A percentile compares a stretch with the other conserved stretches of the same genome.
Evolutionary conservation across 2,113 vertebrate species (phyloP).

Genomic region (Ailurus styani): DNA sequence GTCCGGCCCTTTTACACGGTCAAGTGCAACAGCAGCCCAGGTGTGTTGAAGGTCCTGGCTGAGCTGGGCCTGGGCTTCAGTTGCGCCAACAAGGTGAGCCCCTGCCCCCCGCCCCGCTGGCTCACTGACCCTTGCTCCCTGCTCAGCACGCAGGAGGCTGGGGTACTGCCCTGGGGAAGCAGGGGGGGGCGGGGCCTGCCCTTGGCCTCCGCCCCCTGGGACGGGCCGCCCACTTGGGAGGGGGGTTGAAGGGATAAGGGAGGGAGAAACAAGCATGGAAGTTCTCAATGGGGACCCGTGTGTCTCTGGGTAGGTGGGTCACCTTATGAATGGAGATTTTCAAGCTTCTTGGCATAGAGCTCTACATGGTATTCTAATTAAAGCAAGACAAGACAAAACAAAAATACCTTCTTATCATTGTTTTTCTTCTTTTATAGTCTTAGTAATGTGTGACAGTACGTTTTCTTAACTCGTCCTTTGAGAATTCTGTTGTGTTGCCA

Average conservation of each 20-base stretch:
- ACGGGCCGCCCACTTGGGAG: neutral
- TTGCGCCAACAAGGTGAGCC: conserved; percentile 84
- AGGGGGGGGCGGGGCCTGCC: neutral
- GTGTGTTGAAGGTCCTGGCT: conserved; percentile 82
- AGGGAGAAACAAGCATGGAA: neutral
- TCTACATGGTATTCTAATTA: neutral
- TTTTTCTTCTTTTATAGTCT: conserved; percentile 20
- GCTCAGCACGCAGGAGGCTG: neutral
- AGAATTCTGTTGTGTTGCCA: neutral
- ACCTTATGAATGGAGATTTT: neutral
- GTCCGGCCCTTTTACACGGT: conserved; percentile 82
- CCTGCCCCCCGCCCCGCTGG: accelerated
- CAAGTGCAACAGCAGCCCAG: conserved; percentile 82
- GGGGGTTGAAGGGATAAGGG: neutral
- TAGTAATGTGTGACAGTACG: neutral
- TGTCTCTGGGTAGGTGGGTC: neutral
- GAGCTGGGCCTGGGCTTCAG: conserved; percentile 85
- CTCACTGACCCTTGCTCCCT: neutral
- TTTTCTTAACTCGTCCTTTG: conserved; percentile 32
- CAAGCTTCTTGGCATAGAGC: neutral
- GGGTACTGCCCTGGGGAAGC: neutral
- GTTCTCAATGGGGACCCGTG: neutral
- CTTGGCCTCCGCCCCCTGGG: neutral
- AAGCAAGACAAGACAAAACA: neutral
- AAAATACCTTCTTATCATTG: neutral